Evolutionary conservation across 2,113 vertebrate genomes (phyloP).

Genomic region (Ammodytes dubius): DNA sequence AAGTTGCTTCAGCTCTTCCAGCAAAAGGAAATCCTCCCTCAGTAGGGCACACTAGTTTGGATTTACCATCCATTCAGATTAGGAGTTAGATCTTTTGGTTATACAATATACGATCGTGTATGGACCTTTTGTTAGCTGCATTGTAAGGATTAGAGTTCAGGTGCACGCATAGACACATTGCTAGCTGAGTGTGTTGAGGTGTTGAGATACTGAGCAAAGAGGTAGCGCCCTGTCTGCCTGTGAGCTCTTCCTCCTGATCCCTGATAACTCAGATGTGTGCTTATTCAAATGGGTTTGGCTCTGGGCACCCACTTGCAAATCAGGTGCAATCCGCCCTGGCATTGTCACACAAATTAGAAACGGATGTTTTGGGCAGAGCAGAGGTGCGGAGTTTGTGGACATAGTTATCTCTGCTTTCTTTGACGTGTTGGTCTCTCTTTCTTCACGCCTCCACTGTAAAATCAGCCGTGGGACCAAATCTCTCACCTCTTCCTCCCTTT

Average conservation of each 20-base stretch:
- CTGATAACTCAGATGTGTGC: slow-evolving; percentile 81
- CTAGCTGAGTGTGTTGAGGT: slow-evolving; percentile 59
- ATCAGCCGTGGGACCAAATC: slow-evolving; percentile 18
- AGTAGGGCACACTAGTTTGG: slow-evolving; percentile 62
- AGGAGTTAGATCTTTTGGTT: slow-evolving; percentile 65
- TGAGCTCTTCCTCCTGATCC: slow-evolving; percentile 75
- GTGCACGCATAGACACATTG: slow-evolving; percentile 61
- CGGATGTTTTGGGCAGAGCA: slow-evolving; percentile 77
- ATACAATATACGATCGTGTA: slow-evolving; percentile 50
- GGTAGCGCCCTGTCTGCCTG: slow-evolving; percentile 63
- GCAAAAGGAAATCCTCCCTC: slow-evolving; percentile 76
- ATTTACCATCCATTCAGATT: slow-evolving; percentile 75
- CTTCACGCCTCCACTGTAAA: slow-evolving; percentile 52
- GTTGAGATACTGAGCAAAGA: slow-evolving; percentile 61
- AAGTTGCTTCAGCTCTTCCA: slow-evolving; percentile 80
- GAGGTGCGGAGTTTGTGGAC: slow-evolving; percentile 64
- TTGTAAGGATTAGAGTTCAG: slow-evolving; percentile 72
- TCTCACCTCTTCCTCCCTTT: slow-evolving; percentile 51
- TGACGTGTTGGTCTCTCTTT: slow-evolving; percentile 53
- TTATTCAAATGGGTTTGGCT: slow-evolving; percentile 85
- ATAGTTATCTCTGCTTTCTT: slow-evolving; percentile 56
- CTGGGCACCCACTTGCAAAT: slow-evolving; percentile 85
- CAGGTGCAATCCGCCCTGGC: slow-evolving; percentile 77
- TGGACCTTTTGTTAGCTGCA: slow-evolving; percentile 61
- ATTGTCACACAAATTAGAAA: slow-evolving; percentile 87